phyloP scores from a whole-genome alignment of 2,888 invertebrate genomes.

The Ectemnius continuus region DNA sequence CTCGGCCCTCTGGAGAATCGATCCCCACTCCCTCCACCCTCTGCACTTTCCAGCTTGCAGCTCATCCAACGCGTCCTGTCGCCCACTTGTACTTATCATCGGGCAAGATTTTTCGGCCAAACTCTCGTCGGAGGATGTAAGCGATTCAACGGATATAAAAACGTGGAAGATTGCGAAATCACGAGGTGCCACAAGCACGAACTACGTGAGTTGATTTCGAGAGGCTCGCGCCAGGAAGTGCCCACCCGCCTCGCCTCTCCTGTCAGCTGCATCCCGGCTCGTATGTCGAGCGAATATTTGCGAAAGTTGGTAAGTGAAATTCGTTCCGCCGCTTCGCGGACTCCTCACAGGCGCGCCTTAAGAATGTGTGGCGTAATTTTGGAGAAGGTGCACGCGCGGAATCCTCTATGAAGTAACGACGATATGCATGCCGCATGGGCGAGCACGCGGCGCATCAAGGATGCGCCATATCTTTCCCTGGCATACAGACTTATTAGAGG shows the following conservation, averaged over 20 bases:
- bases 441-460: neutral
- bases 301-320: slow-evolving; percentile 60
- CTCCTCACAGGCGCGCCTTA: slow-evolving; percentile 34
- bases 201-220: slow-evolving; percentile 58
- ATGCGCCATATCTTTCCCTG: too few species aligned
- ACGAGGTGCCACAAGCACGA: slow-evolving; percentile 57
- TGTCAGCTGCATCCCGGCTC: slow-evolving; percentile 59
- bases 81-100: slow-evolving; percentile 26
- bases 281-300: slow-evolving; percentile 60
- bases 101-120: slow-evolving; percentile 42
- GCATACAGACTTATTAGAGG: too few species aligned
- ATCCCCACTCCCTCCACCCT: slow-evolving; percentile 1
- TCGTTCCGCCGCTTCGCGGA: slow-evolving; percentile 48
- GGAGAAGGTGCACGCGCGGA: slow-evolving; percentile 39
- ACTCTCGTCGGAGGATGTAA: slow-evolving; percentile 22
- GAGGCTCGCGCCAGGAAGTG: slow-evolving; percentile 32
- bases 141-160: slow-evolving; percentile 44
- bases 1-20: slow-evolving; percentile 35
- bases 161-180: slow-evolving; percentile 50
- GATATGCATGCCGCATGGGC: neutral
- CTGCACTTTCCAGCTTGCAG: too few species aligned
- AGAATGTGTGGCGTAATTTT: slow-evolving; percentile 51
- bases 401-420: slow-evolving; percentile 23
- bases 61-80: too few species aligned
- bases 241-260: slow-evolving; percentile 25